Percentiles rank a stretch among this genome's conserved stretches.
These are phyloP conservation scores for Madoqua kirkii DNA, from an alignment of 2,113 vertebrate species.

Conservation along the genomic window DNA sequence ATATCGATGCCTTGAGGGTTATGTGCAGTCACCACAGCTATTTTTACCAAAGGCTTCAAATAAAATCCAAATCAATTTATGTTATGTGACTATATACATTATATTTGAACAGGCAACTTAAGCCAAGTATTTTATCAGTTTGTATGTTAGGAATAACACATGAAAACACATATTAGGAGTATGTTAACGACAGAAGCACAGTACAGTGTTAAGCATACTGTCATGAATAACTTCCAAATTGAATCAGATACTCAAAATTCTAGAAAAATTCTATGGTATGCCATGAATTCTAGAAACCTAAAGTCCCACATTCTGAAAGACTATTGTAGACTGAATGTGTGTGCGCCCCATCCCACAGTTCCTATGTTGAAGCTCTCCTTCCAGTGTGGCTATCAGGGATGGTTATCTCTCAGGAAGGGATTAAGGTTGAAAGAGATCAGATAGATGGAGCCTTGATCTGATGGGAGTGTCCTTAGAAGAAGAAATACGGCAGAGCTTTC, in stretches of 20 bases:
- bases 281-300: not conserved
- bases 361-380: not conserved
- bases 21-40: slow-evolving; percentile 25
- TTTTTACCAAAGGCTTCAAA: slow-evolving; percentile 57
- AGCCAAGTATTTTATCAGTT: not conserved
- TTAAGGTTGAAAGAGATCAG: not conserved
- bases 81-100: slow-evolving; percentile 41
- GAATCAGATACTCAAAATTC: not conserved
- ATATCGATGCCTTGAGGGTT: slow-evolving; percentile 42
- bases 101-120: slow-evolving; percentile 24
- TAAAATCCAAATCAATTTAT: slow-evolving; percentile 53
- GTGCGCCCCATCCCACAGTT: not conserved
- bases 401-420: not conserved
- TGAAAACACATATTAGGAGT: not conserved
- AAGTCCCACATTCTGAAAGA: slow-evolving; percentile 9
- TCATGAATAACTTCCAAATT: not conserved
- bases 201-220: not conserved
- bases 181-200: not conserved
- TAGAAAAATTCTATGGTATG: not conserved
- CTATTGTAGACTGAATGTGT: not conserved
- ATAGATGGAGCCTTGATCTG: not conserved
- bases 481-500: not conserved
- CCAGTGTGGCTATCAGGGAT: not conserved
- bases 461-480: not conserved
- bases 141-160: not conserved